Conservation (phyloP, 2,888 invertebrate genomes). For the Drosophila pseudotakahashii region DNA sequence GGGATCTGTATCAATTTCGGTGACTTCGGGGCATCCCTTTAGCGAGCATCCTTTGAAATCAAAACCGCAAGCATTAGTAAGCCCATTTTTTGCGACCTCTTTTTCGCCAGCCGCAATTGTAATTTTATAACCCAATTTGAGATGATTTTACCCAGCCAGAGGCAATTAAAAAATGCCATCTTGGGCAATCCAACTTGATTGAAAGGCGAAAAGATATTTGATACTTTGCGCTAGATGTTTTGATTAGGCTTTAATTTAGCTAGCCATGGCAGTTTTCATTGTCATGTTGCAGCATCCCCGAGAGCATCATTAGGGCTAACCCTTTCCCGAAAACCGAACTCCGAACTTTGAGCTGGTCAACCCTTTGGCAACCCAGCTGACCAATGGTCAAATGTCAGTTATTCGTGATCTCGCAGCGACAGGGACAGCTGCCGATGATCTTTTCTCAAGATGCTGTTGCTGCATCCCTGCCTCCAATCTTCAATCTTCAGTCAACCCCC, state of each 20-base stretch:
- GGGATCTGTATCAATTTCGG: slow-evolving; percentile 64
- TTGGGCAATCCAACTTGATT: slow-evolving; percentile 10
- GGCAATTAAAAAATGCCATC: slow-evolving; percentile 39
- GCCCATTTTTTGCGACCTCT: slow-evolving; percentile 57
- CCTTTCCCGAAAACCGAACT: slow-evolving; percentile 16
- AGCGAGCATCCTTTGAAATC: slow-evolving; percentile 73
- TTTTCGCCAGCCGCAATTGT: slow-evolving; percentile 69
- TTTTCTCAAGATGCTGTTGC: slow-evolving; percentile 58
- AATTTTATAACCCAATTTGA: slow-evolving; percentile 74
- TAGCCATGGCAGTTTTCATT: slow-evolving; percentile 9
- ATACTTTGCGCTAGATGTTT: slow-evolving; percentile 55
- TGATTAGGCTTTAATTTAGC: slow-evolving; percentile 50
- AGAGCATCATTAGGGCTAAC: slow-evolving; percentile 27
- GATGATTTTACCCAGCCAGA: slow-evolving; percentile 33
- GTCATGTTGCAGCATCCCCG: background rate
- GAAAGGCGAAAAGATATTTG: slow-evolving; percentile 30
- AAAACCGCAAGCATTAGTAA: slow-evolving; percentile 70
- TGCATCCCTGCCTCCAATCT: slow-evolving; percentile 33
- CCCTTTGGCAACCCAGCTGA: slow-evolving; percentile 35
- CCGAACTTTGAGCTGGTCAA: slow-evolving; percentile 49
- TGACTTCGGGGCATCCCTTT: slow-evolving; percentile 64
- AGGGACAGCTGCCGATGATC: slow-evolving; percentile 53
- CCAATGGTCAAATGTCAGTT: slow-evolving; percentile 75
- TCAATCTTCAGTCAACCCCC: slow-evolving; percentile 49
- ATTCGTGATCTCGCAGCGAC: slow-evolving; percentile 3